Evolutionary conservation across 2,888 invertebrate genomes (phyloP).

Genomic region (Pollenia amentaria): DNA sequence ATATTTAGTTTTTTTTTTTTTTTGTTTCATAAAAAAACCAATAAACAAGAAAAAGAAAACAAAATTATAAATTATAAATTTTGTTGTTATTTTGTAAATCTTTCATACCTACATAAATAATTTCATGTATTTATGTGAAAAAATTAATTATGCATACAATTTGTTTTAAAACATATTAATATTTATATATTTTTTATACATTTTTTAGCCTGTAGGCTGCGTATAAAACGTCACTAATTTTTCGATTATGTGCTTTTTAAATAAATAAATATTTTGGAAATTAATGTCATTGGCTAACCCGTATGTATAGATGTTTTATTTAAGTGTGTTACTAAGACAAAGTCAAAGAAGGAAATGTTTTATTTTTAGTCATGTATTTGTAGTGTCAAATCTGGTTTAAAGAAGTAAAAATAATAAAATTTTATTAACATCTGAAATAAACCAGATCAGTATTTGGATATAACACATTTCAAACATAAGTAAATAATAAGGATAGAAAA

Average conservation of each 20-base stretch:
- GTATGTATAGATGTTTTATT: neutral
- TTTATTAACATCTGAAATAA: too few species aligned
- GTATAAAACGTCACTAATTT: conserved; percentile 32
- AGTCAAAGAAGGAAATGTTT: conserved; percentile 16
- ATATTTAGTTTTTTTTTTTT: conserved; percentile 28
- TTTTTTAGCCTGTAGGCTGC: conserved; percentile 48
- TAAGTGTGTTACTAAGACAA: conserved; percentile 43
- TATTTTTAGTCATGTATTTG: neutral
- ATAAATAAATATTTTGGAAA: neutral
- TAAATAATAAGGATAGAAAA: too few species aligned
- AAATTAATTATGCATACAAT: conserved; percentile 42
- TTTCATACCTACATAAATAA: conserved; percentile 7
- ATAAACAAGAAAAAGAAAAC: conserved; percentile 32
- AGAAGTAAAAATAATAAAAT: too few species aligned
- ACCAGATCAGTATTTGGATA: too few species aligned
- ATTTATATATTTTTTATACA: conserved; percentile 19
- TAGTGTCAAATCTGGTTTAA: neutral
- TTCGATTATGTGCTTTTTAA: conserved; percentile 10
- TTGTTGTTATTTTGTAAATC: conserved; percentile 58
- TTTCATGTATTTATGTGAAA: neutral
- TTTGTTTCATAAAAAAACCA: neutral
- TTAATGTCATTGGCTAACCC: conserved; percentile 40
- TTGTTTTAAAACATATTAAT: conserved; percentile 21
- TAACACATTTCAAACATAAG: too few species aligned
- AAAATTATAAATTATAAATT: conserved; percentile 68